A percentile compares a stretch with the other conserved stretches of the same genome.
phyloP scores from a whole-genome alignment of 1,140 invertebrate species.

The Pygmarrhopalites habei region DNA sequence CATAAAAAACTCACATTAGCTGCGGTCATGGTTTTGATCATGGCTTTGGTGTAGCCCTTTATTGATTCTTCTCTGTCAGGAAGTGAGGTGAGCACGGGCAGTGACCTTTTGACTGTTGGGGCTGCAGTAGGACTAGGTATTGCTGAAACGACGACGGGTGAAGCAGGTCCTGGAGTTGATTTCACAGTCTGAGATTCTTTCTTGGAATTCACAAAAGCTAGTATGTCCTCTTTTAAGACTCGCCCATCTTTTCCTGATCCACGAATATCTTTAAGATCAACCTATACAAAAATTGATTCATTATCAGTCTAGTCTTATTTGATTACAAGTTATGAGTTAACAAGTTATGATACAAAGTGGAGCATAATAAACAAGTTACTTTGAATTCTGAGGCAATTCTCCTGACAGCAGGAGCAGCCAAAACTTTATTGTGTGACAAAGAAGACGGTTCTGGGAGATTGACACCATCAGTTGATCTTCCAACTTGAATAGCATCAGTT shows the following conservation, averaged over 20 bases:
- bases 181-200: conserved; percentile 23
- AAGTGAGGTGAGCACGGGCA: not conserved
- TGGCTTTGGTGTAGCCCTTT: conserved; percentile 77
- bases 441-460: conserved; percentile 25
- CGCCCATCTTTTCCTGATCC: conserved; percentile 85
- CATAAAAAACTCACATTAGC: conserved; percentile 63
- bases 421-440: conserved; percentile 54
- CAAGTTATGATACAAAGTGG: too few relatives aligned
- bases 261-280: conserved; percentile 66
- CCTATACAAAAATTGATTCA: conserved; percentile 50
- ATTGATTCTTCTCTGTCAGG: conserved; percentile 49
- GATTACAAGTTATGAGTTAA: too few relatives aligned
- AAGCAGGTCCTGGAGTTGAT: conserved; percentile 6
- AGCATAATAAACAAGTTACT: too few relatives aligned
- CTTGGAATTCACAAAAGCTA: conserved; percentile 58
- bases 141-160: not conserved
- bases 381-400: conserved; percentile 85
- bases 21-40: conserved; percentile 94
- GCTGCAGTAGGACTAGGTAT: conserved; percentile 5
- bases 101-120: conserved; percentile 25
- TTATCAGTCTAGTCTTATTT: too few relatives aligned
- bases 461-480: conserved; percentile 37
- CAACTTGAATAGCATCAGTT: conserved; percentile 43
- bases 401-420: conserved; percentile 90
- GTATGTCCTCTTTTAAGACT: conserved; percentile 91